Base-by-base conservation (phyloP, 2,888 invertebrate species). In the Oasisia sp. region DNA sequence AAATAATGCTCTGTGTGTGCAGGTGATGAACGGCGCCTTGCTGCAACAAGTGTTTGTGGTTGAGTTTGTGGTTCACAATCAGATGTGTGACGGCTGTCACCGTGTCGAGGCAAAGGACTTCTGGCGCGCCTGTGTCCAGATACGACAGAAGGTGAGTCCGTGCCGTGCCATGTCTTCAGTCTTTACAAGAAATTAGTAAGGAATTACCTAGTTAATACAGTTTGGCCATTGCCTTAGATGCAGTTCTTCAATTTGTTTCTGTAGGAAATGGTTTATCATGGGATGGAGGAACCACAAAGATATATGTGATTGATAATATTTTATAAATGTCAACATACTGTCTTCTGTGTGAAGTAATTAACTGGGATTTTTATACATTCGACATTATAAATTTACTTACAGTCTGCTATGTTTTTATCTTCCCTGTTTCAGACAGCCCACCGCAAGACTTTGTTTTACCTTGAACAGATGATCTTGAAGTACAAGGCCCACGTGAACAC, bases 41-140 rank as follows among this genome's bases (percentile, higher is more conserved):
- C 97, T 99, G 27, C 98, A 99, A 96, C 99, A 99, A 97, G 98
- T 98, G 5, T 99, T 99, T 96, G 97, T 99, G 89, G 99, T 99
- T 3, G 99, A 99, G 96, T 99, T 98, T 96, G 97, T 97, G 0
- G 97, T 99, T 0, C 98, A 98, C 95, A 98, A 98, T 97, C 99
- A 99, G 96, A 99, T 99, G 98, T 99, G 99, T 96, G 98, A 98
- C 95, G 98, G 99, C 93, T 99, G 99, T 96, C 99, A 99, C 96
- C 97, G 99, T 32, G 97, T 98, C 0, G 99, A 99, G 96, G 99
- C 99, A 0, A 99, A 99, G 96, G 98, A 99, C 96, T 99, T 97
- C 96, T 99, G 99, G 99, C 98, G 98, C 95, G 98, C 99, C 56
- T 96, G 97, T 93, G 98, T 98, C 92, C 97, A 97, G 95, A 95